Evolutionary conservation across 2,888 invertebrate species (phyloP).

Genomic region (Campoplex capitator): DNA sequence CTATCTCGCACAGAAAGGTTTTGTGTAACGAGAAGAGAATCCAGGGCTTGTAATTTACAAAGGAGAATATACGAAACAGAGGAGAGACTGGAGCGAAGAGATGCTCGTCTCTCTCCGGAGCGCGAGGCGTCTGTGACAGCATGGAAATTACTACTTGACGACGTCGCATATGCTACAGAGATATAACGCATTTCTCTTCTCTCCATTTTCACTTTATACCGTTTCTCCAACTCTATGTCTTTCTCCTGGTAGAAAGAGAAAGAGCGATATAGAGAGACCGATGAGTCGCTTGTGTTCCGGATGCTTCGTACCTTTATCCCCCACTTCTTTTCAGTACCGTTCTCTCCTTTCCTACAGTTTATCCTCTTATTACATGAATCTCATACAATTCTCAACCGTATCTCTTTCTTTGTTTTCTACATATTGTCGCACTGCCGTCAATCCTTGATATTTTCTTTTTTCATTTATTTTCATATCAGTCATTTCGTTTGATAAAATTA

Average conservation of each 20-base stretch:
- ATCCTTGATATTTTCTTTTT: background rate
- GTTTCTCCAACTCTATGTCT: constrained; percentile 37
- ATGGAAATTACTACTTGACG: constrained; percentile 82
- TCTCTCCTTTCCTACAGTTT: constrained; percentile 32
- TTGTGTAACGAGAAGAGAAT: constrained; percentile 43
- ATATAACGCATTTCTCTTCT: constrained; percentile 9
- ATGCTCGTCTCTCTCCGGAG: constrained; percentile 57
- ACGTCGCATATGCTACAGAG: constrained; percentile 56
- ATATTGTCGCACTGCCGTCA: background rate
- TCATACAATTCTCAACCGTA: background rate
- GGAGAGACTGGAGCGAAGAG: constrained; percentile 62
- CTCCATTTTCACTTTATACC: constrained; percentile 44
- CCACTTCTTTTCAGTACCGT: constrained; percentile 15
- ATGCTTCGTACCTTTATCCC: constrained; percentile 39
- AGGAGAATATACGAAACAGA: constrained; percentile 59
- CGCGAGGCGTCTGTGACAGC: constrained; percentile 77
- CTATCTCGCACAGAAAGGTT: background rate
- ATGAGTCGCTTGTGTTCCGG: constrained; percentile 53
- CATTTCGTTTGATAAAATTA: no score
- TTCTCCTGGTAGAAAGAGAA: constrained; percentile 6
- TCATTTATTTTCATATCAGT: no score
- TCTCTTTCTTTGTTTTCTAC: background rate
- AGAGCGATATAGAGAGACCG: constrained; percentile 12
- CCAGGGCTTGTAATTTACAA: constrained; percentile 51
- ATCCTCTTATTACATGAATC: background rate